Percentiles rank a stretch among this genome's conserved stretches.
Conservation (phyloP, 2,797 vertebrate species). For the Erethizon dorsatum region DNA sequence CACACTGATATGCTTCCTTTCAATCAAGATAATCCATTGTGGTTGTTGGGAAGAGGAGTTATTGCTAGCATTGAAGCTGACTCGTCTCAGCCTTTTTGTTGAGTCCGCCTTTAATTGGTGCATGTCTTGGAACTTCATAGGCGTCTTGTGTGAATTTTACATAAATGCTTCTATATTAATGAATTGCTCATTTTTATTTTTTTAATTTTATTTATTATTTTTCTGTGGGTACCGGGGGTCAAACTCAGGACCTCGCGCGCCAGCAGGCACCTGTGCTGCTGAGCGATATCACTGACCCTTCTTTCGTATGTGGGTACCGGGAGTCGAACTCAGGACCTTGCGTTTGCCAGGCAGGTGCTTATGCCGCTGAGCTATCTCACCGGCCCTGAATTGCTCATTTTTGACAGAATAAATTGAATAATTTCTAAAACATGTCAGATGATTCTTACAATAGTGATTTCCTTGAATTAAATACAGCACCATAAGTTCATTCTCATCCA, state of each 20-base stretch:
- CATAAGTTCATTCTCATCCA: neutral
- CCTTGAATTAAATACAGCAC: constrained; percentile 38
- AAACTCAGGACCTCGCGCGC: no score
- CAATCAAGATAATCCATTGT: neutral
- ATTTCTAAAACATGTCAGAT: constrained; percentile 45
- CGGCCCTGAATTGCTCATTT: no score
- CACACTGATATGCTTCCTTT: neutral
- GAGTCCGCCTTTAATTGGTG: constrained; percentile 21
- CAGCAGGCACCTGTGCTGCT: no score
- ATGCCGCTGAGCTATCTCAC: no score
- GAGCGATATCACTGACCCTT: no score
- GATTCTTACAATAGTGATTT: constrained; percentile 38
- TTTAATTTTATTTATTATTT: no score
- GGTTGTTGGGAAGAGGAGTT: neutral
- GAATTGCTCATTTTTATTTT: no score
- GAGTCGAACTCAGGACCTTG: no score
- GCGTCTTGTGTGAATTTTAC: constrained; percentile 21
- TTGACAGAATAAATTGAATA: constrained; percentile 48
- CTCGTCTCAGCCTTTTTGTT: constrained; percentile 11
- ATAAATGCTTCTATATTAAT: neutral
- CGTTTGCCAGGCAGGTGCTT: no score
- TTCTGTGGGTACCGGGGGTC: no score
- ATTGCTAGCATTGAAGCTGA: neutral
- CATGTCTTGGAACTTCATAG: neutral
- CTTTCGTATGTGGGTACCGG: no score